Evolutionary conservation across 1,140 invertebrate species (phyloP), one percentile per base, ranked within the genome.

Genomic region (Drosophila trapezifrons): DNA sequence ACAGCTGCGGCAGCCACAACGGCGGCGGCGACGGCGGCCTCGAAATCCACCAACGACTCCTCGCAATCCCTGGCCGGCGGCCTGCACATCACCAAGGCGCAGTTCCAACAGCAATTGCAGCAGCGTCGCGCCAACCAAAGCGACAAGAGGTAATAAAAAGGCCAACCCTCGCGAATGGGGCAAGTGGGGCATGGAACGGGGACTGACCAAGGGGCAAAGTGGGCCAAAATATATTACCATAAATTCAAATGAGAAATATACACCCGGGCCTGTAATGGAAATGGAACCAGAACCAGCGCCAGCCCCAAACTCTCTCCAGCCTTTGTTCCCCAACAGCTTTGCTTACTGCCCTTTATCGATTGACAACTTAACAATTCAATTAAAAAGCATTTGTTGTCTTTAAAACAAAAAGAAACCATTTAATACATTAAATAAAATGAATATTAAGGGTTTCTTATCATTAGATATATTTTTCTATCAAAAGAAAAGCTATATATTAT

Each of bases 81-180:
- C 10, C 65, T 87, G 51, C 81, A 85, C 59, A 91, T 91, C 59
- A 91, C 85, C 52, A 91, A 91, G 78, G 86, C 87, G 27, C 90
- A 91, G 67, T 91, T 91, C 59, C 82, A 84, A 66, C 85, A 91
- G 66, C 90, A 91, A 78, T 47, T 91, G 69, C 76, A 91, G 27
- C 80, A 87, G 52, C 83, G 78, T 54, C 90, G 90, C 58, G 46
- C 64, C 63, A 64, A 63, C 51, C 57, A 59, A 7, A 63, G 38
- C 84, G 77, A 84, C 73, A 85, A 84, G 37, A 89, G 84, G 84
- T 89, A 89, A 89, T 78, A 84, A 84, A 67, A 71, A 40, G 38
- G n/a, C 42, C 45, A 38, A 71, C 65, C 69, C 63, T 25, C 17
- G 13, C 18, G 42, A 17, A 17, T 8, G 42, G 25, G 42, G 17